Evolutionary conservation across 2,113 vertebrate species (phyloP).

Genomic region (Lonchura striata): DNA sequence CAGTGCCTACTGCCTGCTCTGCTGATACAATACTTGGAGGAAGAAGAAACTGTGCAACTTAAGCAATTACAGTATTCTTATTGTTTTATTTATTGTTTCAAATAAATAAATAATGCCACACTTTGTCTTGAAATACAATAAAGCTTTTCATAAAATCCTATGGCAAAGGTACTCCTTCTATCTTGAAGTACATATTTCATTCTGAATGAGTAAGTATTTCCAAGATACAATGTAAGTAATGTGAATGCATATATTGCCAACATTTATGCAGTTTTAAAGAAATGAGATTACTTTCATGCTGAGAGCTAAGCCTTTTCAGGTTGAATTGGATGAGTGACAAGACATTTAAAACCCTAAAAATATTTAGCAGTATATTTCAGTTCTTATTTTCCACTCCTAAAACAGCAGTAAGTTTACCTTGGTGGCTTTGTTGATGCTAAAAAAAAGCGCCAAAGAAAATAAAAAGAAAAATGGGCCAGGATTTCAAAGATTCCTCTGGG

Average conservation of each 20-base stretch:
- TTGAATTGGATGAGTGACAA: slow-evolving; percentile 42
- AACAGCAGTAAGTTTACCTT: not conserved
- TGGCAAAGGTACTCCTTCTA: not conserved
- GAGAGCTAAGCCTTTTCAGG: slow-evolving; percentile 35
- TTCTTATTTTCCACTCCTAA: slow-evolving; percentile 44
- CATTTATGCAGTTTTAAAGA: not conserved
- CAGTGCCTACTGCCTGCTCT: not conserved
- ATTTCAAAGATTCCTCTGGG: slow-evolving; percentile 16
- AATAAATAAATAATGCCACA: not conserved
- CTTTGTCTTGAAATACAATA: not conserved
- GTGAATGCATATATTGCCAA: not conserved
- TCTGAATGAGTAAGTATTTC: not conserved
- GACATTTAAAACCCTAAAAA: slow-evolving; percentile 30
- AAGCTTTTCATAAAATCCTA: not conserved
- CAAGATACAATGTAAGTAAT: not conserved
- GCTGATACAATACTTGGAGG: not conserved
- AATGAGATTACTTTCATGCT: slow-evolving; percentile 28
- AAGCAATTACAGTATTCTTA: not conserved
- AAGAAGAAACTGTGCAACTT: not conserved
- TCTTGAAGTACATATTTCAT: not conserved
- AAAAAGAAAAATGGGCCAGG: not conserved
- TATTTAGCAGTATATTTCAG: slow-evolving; percentile 27
- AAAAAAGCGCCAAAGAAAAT: not conserved
- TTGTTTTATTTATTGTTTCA: not conserved
- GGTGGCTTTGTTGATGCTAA: not conserved